Percentiles rank a stretch among this genome's conserved stretches.
These are phyloP conservation scores for Holothuria glaberrima DNA, from an alignment of 35 echinoderm and acorn worm genomes.

Conservation along the genomic window DNA sequence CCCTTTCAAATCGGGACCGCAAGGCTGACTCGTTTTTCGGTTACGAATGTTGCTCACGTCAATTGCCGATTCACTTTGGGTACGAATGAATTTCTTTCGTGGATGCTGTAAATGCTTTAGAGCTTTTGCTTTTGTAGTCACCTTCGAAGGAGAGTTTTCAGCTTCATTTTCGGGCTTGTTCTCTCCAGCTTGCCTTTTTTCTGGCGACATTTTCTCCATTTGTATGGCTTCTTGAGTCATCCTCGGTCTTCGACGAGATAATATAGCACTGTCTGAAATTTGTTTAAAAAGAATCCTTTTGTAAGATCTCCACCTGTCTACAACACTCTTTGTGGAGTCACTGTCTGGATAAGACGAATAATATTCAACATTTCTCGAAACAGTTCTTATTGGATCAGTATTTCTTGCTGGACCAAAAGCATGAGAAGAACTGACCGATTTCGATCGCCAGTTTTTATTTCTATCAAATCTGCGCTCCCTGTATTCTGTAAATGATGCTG, in stretches of 20 bases:
- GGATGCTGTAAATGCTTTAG: conserved; percentile 54
- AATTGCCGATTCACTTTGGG: conserved; percentile 61
- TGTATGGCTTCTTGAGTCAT: conserved; percentile 46
- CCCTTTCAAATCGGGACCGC: conserved; percentile 38
- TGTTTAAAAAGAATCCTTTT: conserved; percentile 47
- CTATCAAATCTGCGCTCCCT: conserved; percentile 35
- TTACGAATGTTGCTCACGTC: conserved; percentile 52
- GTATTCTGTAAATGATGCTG: conserved; percentile 49
- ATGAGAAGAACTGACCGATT: conserved; percentile 38
- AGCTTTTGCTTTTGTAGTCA: conserved; percentile 30
- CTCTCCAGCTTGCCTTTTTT: conserved; percentile 1
- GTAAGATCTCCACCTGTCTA: conserved; percentile 54
- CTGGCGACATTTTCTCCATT: conserved; percentile 47
- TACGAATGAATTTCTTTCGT: conserved; percentile 54
- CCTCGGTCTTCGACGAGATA: conserved; percentile 44
- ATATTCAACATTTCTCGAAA: conserved; percentile 27
- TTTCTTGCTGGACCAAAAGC: conserved; percentile 13
- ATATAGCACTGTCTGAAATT: conserved; percentile 53
- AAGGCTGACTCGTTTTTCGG: conserved; percentile 19
- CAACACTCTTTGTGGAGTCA: conserved; percentile 46
- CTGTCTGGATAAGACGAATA: conserved; percentile 30
- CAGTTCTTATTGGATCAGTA: conserved; percentile 37
- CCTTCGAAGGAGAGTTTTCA: conserved; percentile 18
- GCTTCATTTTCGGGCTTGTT: conserved; percentile 26
- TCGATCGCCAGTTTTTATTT: conserved; percentile 50